These are phyloP conservation scores for Panulirus ornatus DNA, from an alignment of 1,140 invertebrate species.

Conservation along the genomic window DNA sequence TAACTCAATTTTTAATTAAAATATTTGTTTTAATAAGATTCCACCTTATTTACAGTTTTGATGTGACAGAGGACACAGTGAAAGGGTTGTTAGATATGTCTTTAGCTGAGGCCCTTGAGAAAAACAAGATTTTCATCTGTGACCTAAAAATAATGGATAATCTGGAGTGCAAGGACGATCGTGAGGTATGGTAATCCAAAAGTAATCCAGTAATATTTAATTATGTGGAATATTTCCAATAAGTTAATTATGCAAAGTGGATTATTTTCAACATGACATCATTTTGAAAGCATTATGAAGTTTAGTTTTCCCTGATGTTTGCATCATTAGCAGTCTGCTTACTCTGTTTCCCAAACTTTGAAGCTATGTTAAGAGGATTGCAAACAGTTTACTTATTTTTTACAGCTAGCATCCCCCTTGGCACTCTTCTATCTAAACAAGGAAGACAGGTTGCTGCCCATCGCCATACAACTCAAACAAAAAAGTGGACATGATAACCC, in stretches of 20 bases:
- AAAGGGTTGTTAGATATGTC: conserved; percentile 78
- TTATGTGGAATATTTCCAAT: too few relatives aligned
- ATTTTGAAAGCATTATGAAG: too few relatives aligned
- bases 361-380: background rate
- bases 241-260: too few relatives aligned
- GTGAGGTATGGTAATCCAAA: conserved; percentile 74
- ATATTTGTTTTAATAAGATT: too few relatives aligned
- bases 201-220: background rate
- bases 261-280: too few relatives aligned
- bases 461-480: conserved; percentile 80
- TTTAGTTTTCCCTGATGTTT: too few relatives aligned
- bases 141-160: conserved; percentile 79
- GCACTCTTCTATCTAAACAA: conserved; percentile 79
- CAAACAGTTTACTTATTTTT: conserved; percentile 14
- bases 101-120: conserved; percentile 78
- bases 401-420: conserved; percentile 79
- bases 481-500: conserved; percentile 79
- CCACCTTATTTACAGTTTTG: conserved; percentile 77
- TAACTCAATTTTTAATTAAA: too few relatives aligned
- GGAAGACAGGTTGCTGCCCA: conserved; percentile 78
- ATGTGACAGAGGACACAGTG: conserved; percentile 79
- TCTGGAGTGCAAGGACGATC: conserved; percentile 76
- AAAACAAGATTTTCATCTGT: conserved; percentile 80
- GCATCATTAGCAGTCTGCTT: background rate
- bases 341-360: conserved; percentile 5